Conservation (phyloP, 1,140 invertebrate species). For the Gonioctena quinquepunctata region DNA sequence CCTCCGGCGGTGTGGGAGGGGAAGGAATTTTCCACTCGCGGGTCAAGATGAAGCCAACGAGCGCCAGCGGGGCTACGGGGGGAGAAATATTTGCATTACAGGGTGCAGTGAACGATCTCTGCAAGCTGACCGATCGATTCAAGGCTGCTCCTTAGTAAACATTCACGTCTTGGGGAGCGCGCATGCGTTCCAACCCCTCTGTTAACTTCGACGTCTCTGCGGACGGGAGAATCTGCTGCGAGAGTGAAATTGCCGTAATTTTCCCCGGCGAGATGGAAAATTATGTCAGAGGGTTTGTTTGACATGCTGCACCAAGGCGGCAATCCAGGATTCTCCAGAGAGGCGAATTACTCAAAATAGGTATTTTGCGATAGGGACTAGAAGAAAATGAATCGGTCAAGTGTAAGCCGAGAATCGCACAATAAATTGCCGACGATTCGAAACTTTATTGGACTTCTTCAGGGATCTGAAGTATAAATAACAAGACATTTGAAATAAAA, state of each 20-base stretch:
- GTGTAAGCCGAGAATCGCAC: too few species aligned
- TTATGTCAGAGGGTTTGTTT: neutral
- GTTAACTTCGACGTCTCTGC: neutral
- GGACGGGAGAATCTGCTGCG: neutral
- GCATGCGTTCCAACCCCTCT: neutral
- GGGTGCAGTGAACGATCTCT: slow-evolving; percentile 13
- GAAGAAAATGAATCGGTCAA: too few species aligned
- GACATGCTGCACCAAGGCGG: too few species aligned
- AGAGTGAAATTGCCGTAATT: slow-evolving; percentile 5
- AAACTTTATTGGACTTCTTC: too few species aligned
- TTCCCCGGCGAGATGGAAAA: slow-evolving; percentile 5
- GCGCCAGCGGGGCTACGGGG: neutral
- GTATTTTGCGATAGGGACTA: too few species aligned
- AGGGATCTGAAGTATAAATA: too few species aligned
- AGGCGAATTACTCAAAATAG: too few species aligned
- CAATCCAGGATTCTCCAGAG: too few species aligned
- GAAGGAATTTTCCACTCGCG: neutral
- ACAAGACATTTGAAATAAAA: too few species aligned
- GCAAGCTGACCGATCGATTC: slow-evolving; percentile 10
- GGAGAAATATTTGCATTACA: slow-evolving; percentile 11
- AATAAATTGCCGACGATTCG: too few species aligned
- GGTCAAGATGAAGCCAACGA: too few species aligned
- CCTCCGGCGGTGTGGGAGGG: neutral
- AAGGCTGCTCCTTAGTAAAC: slow-evolving; percentile 7
- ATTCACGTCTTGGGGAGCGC: neutral